phyloP scores from a whole-genome alignment of 2,888 invertebrate genomes.

The Drosophila ezoana region DNA sequence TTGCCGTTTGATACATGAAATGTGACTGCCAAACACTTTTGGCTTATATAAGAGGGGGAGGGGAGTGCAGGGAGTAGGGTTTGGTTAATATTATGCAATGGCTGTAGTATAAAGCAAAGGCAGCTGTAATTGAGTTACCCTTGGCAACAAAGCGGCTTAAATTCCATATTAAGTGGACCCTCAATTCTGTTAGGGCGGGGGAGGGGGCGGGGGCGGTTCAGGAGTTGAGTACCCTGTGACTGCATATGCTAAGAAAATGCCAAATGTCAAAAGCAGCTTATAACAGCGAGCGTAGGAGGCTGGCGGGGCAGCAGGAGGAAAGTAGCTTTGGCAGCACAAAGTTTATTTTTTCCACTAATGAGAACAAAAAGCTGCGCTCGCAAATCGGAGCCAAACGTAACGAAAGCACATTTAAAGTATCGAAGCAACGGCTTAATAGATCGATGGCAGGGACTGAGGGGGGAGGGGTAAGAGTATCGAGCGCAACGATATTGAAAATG shows the following conservation, averaged over 20 bases:
- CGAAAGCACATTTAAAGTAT: constrained; percentile 27
- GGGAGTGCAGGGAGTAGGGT: neutral
- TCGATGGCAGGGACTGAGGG: neutral
- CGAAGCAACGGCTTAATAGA: constrained; percentile 22
- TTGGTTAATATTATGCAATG: constrained; percentile 23
- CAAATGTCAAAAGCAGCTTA: constrained; percentile 64
- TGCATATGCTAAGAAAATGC: constrained; percentile 56
- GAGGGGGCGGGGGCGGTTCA: neutral
- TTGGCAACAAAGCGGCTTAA: constrained; percentile 75
- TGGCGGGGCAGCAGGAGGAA: neutral
- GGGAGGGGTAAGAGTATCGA: neutral
- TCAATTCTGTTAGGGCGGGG: constrained; percentile 24
- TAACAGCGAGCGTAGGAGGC: constrained; percentile 15
- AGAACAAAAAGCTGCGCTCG: constrained; percentile 34
- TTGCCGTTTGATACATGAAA: constrained; percentile 66
- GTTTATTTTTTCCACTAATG: constrained; percentile 35
- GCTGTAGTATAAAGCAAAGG: constrained; percentile 8
- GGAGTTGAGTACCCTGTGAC: constrained; percentile 3
- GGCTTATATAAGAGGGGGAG: neutral
- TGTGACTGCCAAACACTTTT: constrained; percentile 37
- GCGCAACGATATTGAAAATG: neutral
- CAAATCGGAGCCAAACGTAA: constrained; percentile 31
- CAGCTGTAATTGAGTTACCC: constrained; percentile 58
- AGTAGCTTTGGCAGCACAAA: neutral
- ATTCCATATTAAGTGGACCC: constrained; percentile 62